Conservation (phyloP, 1,140 invertebrate species). For the Atopsyche davidsoni region DNA sequence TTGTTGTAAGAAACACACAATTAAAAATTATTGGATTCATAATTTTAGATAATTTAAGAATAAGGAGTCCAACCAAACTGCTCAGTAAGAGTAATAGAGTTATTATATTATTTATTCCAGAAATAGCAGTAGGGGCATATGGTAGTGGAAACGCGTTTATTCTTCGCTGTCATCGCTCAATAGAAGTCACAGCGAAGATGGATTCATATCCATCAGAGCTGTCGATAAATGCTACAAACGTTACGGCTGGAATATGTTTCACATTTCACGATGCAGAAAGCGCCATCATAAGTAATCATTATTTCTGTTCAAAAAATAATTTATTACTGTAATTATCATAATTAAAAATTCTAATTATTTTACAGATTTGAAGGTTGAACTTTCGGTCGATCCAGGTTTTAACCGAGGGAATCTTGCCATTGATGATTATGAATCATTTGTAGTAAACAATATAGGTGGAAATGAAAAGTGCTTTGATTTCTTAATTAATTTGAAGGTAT, state of each 20-base stretch:
- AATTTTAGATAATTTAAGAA: too few relatives aligned
- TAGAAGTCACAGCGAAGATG: slow-evolving; percentile 44
- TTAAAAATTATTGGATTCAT: too few relatives aligned
- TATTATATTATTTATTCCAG: too few relatives aligned
- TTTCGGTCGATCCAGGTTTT: slow-evolving; percentile 23
- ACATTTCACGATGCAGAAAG: slow-evolving; percentile 8
- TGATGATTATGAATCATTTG: slow-evolving; percentile 6
- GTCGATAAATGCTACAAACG: slow-evolving; percentile 43
- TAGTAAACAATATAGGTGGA: not conserved
- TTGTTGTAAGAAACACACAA: too few relatives aligned
- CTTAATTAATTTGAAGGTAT: too few relatives aligned
- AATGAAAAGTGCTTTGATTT: slow-evolving; percentile 12
- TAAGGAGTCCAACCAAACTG: too few relatives aligned
- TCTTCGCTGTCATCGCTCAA: slow-evolving; percentile 51
- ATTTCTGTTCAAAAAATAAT: too few relatives aligned
- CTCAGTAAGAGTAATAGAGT: too few relatives aligned
- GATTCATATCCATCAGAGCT: slow-evolving; percentile 45
- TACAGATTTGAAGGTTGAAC: slow-evolving; percentile 12
- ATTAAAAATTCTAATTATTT: too few relatives aligned
- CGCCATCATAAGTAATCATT: too few relatives aligned
- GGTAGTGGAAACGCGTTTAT: slow-evolving; percentile 51
- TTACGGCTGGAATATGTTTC: slow-evolving; percentile 46
- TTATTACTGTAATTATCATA: too few relatives aligned
- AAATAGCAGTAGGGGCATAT: slow-evolving; percentile 59
- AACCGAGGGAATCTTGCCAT: slow-evolving; percentile 19